Evolutionary conservation across 2,888 invertebrate species (phyloP).

Genomic region (Sminthurides aquaticus): DNA sequence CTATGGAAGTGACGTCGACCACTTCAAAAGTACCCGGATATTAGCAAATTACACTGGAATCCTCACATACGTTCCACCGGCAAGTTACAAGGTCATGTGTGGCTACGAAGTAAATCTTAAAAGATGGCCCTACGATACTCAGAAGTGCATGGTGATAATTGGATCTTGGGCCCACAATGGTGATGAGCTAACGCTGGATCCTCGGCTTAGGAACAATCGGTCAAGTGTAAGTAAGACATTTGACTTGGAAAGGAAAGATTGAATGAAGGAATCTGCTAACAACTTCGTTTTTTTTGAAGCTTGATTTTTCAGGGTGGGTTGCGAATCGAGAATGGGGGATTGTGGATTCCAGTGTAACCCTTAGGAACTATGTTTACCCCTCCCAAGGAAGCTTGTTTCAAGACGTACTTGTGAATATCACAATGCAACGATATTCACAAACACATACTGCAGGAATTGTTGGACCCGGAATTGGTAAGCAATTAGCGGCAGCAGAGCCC

Average conservation of each 20-base stretch:
- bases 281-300: too few relatives aligned
- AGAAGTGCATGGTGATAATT: constrained; percentile 59
- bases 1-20: constrained; percentile 53
- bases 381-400: not conserved
- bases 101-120: constrained; percentile 51
- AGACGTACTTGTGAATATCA: not conserved
- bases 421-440: constrained; percentile 13
- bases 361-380: not conserved
- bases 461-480: constrained; percentile 38
- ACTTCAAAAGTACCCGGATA: constrained; percentile 56
- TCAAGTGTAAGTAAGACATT: constrained; percentile 8
- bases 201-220: constrained; percentile 42
- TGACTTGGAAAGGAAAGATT: too few relatives aligned
- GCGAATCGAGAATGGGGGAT: constrained; percentile 40
- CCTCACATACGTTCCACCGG: constrained; percentile 61
- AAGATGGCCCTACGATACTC: constrained; percentile 69
- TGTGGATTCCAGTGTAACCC: constrained; percentile 17
- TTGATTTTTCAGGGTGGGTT: constrained; percentile 28
- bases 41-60: constrained; percentile 51
- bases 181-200: constrained; percentile 50
- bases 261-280: too few relatives aligned
- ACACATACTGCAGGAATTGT: constrained; percentile 41
- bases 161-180: constrained; percentile 65
- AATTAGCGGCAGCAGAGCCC: not conserved
- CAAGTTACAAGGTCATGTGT: constrained; percentile 55